Base-by-base conservation (phyloP, 2,113 vertebrate genomes). In the Amia ocellicauda region DNA sequence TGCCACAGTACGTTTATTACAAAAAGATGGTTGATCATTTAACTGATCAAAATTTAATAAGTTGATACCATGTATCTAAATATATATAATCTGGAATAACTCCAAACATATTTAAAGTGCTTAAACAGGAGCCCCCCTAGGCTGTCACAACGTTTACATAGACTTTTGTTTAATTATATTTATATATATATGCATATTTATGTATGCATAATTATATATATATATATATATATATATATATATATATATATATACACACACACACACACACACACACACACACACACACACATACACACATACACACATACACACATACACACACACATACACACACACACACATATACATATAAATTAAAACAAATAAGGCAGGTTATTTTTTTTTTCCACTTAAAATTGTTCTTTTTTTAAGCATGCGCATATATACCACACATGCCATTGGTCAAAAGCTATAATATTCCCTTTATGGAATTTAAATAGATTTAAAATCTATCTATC, bases 21-120 rank as follows among this genome's bases (percentile, higher is more conserved):
- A 91, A 69, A 86, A 80, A 67, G 80, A 76, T 58, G 66, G 26
- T 28, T 79, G 96, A 98, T 98, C 95, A 98, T 97, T 91, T 70
- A 99, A 99, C 95, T 98, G 96, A 99, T 99, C 95, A 51, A 92
- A 88, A 87, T 72, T 78, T 77, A 76, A 72, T 74, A 71, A 71
- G 73, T 83, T 89, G 94, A 99, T 93, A 97, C 69, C 77, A 93
- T 80, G 93, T 95, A 98, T 97, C 94, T 88, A 85, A 88, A 91
- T 86, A 81, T 74, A 87, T 80, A 75, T 45, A 83, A 96, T 89
- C 90, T 93, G 94, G 93, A 84, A 74, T 69, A 79, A n/a, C 78
- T 91, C 93, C 94, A 94, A 92, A 97, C 95, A 80, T 82, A 86
- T 90, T 79, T 97, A 99, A 99, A 99, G 96, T 99, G 96, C 96